Evolutionary conservation across 2,797 vertebrate species (phyloP), one percentile per base, ranked within the genome.

Genomic region (Rhodeus uyekii): DNA sequence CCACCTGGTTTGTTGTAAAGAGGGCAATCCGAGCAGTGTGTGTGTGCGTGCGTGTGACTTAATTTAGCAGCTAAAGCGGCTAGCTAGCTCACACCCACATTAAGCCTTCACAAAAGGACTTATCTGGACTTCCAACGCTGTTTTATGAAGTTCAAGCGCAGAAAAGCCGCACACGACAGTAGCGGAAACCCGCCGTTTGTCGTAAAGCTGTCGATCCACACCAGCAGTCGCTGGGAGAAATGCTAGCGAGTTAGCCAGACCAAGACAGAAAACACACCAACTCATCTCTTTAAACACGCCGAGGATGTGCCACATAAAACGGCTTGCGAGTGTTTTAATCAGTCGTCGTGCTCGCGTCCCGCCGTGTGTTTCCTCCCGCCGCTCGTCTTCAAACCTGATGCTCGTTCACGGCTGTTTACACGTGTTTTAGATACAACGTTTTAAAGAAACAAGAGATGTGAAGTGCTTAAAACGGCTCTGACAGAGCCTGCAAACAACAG

Each of bases 21-120:
- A 39, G 77, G 48, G 48, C 64, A 69, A 42, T 55, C 48, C 32
- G 46, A 58, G 50, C 29, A 14, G 36, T 55, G 32, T 36, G 69
- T 76, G 60, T 72, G 27, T 46, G 34, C 32, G 61, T 63, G 34
- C n/a, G 19, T 55, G 34, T 46, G 80, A 85, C 80, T 87, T 80
- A 67, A 79, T 82, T 85, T 85, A 85, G 84, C 84, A 67, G 71
- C 82, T 78, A 73, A 80, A 19, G 71, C 74, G 74, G 86, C 86
- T 85, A 78, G 77, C 86, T 87, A 76, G 79, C 80, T 77, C 69
- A 72, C 73, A 83, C 73, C 73, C 81, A 76, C 81, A 29, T 76
- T 69, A 76, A 82, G 22, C 29, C 39, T 44, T 10, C 38, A 69
- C 73, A 69, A 76, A 82, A 46, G 63, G 34, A 16, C 1, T 16